phyloP scores from a whole-genome alignment of 2,113 vertebrate genomes.

The Galbula dea region DNA sequence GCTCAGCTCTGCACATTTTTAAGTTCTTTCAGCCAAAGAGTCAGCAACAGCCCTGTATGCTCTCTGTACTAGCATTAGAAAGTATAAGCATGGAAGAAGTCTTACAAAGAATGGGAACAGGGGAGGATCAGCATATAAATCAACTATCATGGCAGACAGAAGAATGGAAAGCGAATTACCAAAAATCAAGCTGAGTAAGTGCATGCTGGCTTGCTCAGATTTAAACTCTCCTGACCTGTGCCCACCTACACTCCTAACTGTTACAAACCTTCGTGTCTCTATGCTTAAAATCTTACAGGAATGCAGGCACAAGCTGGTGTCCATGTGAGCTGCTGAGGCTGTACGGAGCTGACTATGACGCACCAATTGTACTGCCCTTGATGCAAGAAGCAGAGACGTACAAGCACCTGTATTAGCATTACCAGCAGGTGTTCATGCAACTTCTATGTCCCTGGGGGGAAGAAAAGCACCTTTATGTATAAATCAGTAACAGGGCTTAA shows the following conservation, averaged over 20 bases:
- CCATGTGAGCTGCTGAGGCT: background rate
- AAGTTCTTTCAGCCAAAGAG: background rate
- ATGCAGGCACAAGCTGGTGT: rapidly evolving
- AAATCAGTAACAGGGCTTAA: background rate
- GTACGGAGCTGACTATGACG: rapidly evolving
- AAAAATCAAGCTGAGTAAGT: background rate
- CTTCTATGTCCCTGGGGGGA: background rate
- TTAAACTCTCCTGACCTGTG: background rate
- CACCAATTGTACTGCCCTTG: background rate
- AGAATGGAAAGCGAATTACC: background rate
- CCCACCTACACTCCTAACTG: background rate
- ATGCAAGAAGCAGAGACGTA: background rate
- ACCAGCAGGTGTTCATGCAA: background rate
- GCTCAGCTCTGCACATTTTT: background rate
- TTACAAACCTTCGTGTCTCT: background rate
- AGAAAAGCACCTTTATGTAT: background rate
- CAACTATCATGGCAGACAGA: background rate
- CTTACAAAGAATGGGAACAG: background rate
- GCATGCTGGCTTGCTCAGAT: rapidly evolving
- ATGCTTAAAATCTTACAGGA: background rate
- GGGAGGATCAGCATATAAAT: background rate
- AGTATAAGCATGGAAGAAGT: background rate
- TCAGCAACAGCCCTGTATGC: too few species aligned
- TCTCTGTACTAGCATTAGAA: background rate
- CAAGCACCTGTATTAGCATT: background rate